These are phyloP conservation scores for Solea senegalensis DNA, from an alignment of 2,113 vertebrate genomes.

Conservation along the genomic window DNA sequence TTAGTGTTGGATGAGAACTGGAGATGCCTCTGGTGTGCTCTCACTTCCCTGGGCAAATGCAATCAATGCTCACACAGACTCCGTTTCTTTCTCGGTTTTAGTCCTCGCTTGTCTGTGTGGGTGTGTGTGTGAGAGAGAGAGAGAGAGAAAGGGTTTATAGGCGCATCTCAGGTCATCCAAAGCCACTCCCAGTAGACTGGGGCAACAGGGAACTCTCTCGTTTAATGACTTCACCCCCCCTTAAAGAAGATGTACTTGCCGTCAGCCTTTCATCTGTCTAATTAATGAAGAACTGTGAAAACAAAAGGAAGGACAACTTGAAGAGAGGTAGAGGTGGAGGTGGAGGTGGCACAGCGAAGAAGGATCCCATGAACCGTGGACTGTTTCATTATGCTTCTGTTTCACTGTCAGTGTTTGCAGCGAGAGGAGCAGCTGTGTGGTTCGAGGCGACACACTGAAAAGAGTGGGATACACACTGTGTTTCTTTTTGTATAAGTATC, in stretches of 20 bases:
- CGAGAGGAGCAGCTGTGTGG: constrained; percentile 38
- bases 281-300: constrained; percentile 60
- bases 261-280: constrained; percentile 38
- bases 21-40: constrained; percentile 52
- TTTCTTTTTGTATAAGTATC: neutral
- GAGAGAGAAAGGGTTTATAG: constrained; percentile 3
- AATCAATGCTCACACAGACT: constrained; percentile 44
- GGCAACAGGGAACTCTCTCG: constrained; percentile 47
- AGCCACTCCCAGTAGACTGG: constrained; percentile 30
- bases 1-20: constrained; percentile 41
- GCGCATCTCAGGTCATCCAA: constrained; percentile 42
- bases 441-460: constrained; percentile 41
- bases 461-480: constrained; percentile 27
- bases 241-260: constrained; percentile 59
- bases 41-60: constrained; percentile 62
- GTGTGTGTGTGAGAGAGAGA: constrained; percentile 16
- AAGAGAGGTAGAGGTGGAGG: neutral
- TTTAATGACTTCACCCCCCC: constrained; percentile 52
- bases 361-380: constrained; percentile 32
- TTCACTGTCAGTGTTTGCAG: constrained; percentile 28
- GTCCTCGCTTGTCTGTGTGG: constrained; percentile 27
- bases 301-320: constrained; percentile 45
- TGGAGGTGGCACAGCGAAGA: constrained; percentile 29
- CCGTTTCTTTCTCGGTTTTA: constrained; percentile 26
- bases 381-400: constrained; percentile 26